phyloP scores from a whole-genome alignment of 23 tunicate species.

The Halocynthia aurantium region DNA sequence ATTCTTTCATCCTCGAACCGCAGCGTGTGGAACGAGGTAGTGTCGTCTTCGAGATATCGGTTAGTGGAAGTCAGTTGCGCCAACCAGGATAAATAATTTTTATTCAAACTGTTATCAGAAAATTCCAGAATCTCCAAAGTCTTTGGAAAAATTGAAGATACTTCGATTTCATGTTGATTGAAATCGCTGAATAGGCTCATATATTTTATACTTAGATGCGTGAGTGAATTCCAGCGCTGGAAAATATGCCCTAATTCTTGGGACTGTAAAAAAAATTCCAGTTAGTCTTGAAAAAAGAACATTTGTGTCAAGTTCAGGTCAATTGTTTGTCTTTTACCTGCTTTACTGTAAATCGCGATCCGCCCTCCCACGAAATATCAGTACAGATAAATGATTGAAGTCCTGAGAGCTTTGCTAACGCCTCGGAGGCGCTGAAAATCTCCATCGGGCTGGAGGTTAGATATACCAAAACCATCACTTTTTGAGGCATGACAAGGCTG shows the following conservation, averaged over 20 bases:
- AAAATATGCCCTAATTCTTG: neutral
- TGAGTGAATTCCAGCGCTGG: constrained; percentile 16
- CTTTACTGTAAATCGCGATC: neutral
- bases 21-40: constrained; percentile 3
- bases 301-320: neutral
- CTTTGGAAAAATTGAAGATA: neutral
- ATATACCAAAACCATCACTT: constrained; percentile 18
- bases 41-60: neutral
- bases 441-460: constrained; percentile 15
- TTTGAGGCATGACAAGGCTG: constrained; percentile 11
- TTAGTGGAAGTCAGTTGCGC: neutral
- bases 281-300: neutral
- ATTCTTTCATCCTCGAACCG: constrained; percentile 16
- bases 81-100: constrained; percentile 23
- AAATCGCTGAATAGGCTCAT: constrained; percentile 13
- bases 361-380: neutral
- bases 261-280: neutral
- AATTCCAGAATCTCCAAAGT: constrained; percentile 19
- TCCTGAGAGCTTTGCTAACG: constrained; percentile 9
- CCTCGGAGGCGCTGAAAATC: neutral
- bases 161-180: neutral
- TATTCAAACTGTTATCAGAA: constrained; percentile 21
- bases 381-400: constrained; percentile 19
- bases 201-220: constrained; percentile 11
- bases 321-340: constrained; percentile 12